phyloP scores from a whole-genome alignment of 2,113 vertebrate species.

The Taxidea taxus region DNA sequence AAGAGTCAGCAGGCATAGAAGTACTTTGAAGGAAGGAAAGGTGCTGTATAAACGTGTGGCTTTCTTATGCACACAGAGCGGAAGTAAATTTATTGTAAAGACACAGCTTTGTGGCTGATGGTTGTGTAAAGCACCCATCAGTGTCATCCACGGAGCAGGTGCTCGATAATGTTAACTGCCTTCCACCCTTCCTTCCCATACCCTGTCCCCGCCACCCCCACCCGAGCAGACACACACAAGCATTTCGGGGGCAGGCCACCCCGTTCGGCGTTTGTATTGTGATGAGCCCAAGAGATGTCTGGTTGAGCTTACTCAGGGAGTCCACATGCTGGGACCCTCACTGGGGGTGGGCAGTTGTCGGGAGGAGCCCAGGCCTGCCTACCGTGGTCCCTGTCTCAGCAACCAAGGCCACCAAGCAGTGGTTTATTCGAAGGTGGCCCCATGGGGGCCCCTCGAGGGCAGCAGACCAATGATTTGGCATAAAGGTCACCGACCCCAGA shows the following conservation, averaged over 20 bases:
- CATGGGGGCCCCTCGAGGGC: not conserved
- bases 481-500: not conserved
- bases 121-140: not conserved
- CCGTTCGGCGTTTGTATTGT: not conserved
- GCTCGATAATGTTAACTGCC: accelerated
- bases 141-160: not conserved
- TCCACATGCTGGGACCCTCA: not conserved
- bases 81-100: not conserved
- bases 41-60: not conserved
- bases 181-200: not conserved
- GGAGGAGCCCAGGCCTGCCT: not conserved
- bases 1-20: not conserved
- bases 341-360: accelerated
- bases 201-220: too few species aligned
- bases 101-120: not conserved
- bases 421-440: not conserved
- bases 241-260: not conserved
- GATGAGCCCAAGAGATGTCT: too few species aligned
- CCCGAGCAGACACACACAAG: accelerated
- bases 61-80: accelerated
- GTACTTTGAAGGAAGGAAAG: not conserved
- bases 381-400: not conserved
- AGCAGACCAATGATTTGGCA: not conserved
- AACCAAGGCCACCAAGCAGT: not conserved
- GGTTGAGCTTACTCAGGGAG: not conserved